phyloP scores from a whole-genome alignment of 2,113 vertebrate species.

The Halichoerus grypus region DNA sequence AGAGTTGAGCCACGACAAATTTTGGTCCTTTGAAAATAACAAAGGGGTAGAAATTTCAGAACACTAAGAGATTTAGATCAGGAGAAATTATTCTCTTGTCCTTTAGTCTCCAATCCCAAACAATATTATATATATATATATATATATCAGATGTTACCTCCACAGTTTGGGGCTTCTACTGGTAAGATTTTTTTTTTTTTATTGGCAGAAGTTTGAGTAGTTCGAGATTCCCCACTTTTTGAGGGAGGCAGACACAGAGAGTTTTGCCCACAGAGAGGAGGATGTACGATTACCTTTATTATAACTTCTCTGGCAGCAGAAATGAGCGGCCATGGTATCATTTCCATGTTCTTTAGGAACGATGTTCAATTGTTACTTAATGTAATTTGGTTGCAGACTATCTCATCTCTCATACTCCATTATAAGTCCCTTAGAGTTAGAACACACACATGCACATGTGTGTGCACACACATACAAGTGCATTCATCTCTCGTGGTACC shows the following conservation, averaged over 20 bases:
- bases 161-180: neutral
- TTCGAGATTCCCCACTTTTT: neutral
- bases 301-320: neutral
- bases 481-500: no score
- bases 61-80: neutral
- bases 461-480: neutral
- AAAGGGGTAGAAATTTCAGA: neutral
- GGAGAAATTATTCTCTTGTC: neutral
- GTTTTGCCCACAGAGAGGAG: neutral
- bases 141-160: neutral
- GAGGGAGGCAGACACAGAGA: neutral
- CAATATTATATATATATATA: neutral
- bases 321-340: neutral
- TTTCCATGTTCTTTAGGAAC: neutral
- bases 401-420: neutral
- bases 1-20: neutral
- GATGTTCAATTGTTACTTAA: neutral
- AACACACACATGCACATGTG: neutral
- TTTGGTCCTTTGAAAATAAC: constrained; percentile 21
- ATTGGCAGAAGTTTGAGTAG: neutral
- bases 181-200: neutral
- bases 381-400: neutral
- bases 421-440: neutral
- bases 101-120: neutral
- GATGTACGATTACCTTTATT: neutral